Conservation (phyloP, 2,797 vertebrate species). For the Thaleichthys pacificus region DNA sequence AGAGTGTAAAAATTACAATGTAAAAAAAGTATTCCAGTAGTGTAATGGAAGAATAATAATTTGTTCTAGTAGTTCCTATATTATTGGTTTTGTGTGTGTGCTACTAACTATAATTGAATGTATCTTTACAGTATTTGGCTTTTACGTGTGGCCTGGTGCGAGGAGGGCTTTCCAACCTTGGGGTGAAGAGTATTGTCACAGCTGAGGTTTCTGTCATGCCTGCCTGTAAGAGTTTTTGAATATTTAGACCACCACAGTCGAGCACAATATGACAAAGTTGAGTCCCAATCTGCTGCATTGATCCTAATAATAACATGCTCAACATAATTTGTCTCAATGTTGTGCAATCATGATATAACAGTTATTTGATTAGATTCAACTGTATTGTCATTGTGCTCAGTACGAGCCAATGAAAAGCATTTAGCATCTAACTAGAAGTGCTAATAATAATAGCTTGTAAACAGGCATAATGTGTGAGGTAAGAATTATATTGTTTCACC, state of each 20-base stretch:
- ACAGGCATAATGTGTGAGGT: neutral
- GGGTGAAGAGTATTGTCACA: slow-evolving; percentile 94
- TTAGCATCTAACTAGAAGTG: too few species aligned
- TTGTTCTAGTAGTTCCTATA: neutral
- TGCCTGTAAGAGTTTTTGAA: slow-evolving; percentile 80
- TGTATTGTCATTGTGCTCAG: too few species aligned
- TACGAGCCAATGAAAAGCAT: too few species aligned
- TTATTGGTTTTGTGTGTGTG: neutral
- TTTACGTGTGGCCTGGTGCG: slow-evolving; percentile 93
- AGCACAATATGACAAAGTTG: neutral
- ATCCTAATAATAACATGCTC: neutral
- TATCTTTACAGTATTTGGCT: slow-evolving; percentile 84
- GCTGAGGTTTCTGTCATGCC: slow-evolving; percentile 94
- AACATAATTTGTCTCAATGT: too few species aligned
- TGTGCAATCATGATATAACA: neutral
- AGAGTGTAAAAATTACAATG: neutral
- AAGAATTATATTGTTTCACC: neutral
- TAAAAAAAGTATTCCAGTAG: neutral
- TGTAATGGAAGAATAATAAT: neutral
- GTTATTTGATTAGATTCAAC: too few species aligned
- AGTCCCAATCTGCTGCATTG: neutral
- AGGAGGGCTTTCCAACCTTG: slow-evolving; percentile 88
- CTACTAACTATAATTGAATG: neutral
- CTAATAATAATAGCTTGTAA: neutral
- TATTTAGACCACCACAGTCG: neutral